Evolutionary conservation across 2,797 vertebrate genomes (phyloP).

Genomic region (Syngnathus rostellatus): DNA sequence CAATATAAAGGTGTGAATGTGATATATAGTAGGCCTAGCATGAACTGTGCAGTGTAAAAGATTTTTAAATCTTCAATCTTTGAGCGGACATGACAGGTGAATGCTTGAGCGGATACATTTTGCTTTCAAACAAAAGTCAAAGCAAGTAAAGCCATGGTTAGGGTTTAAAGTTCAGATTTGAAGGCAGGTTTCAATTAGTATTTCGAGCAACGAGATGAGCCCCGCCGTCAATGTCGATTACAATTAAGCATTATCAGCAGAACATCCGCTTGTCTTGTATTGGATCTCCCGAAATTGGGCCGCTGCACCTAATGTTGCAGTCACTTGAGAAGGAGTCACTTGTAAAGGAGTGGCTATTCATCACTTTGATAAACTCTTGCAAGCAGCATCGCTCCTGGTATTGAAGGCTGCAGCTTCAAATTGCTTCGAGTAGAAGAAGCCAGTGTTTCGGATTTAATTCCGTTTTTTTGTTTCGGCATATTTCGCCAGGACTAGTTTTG

Average conservation of each 20-base stretch:
- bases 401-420: neutral
- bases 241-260: neutral
- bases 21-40: neutral
- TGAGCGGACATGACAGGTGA: neutral
- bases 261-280: neutral
- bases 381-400: neutral
- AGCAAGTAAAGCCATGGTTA: too few species aligned
- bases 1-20: neutral
- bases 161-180: too few species aligned
- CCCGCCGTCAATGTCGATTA: neutral
- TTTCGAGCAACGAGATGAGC: neutral
- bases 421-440: neutral
- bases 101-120: neutral
- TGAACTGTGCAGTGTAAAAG: neutral
- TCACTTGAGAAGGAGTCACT: neutral
- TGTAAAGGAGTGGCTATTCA: neutral
- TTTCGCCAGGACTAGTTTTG: too few species aligned
- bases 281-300: neutral
- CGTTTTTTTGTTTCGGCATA: neutral
- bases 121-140: neutral
- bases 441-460: neutral
- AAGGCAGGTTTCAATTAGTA: too few species aligned
- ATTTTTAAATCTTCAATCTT: neutral
- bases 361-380: slow-evolving; percentile 1
- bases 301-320: neutral